Base-by-base conservation (phyloP, 2,113 vertebrate genomes). In the Podarcis cretensis region DNA sequence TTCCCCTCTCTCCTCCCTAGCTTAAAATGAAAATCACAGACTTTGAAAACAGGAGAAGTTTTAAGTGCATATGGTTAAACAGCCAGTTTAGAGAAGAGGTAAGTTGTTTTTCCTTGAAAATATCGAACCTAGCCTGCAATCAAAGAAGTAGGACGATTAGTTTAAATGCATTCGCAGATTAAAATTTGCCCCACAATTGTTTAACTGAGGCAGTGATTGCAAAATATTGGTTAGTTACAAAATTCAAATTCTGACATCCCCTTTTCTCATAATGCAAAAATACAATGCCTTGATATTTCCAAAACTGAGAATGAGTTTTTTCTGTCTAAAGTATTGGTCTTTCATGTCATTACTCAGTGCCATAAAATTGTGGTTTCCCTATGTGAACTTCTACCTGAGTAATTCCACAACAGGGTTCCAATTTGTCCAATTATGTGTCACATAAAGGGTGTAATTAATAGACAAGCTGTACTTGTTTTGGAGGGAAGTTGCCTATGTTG, bases 21-120 rank as follows among this genome's bases (percentile, higher is more conserved):
- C 97, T 99, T 90, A 99, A 99, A 97, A 99, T 99, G 99, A 99
- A 99, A 97, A 99, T 99, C 94, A 99, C 99, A 93, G 99, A 99
- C 97, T 99, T 99, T 95, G 99, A 99, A 96, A 99, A 99, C 97
- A 98, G 99, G 95, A 98, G 98, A 96, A 99, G 98, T 98, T 99
- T 99, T 98, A 99, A 99, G 95, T 99, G 98, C 97, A 99, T 99
- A 97, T 99, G 99, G 99, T 98, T 99, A 95, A 99, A 99, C 96
- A 99, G 97, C 96, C 98, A 98, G 86, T 99, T 99, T 98, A 98
- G 98, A 96, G 99, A 99, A 98, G 99, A 99, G 98, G 99, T 99
- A 96, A 93, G 97, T 71, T 30, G 9, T 8, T 25, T 73, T 21
- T 18, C 59, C 32, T 86, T 30, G 6, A 59, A 3, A 16, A 6